Base-by-base conservation (phyloP, 2,888 invertebrate species). In the Hemistola chrysoprasaria region DNA sequence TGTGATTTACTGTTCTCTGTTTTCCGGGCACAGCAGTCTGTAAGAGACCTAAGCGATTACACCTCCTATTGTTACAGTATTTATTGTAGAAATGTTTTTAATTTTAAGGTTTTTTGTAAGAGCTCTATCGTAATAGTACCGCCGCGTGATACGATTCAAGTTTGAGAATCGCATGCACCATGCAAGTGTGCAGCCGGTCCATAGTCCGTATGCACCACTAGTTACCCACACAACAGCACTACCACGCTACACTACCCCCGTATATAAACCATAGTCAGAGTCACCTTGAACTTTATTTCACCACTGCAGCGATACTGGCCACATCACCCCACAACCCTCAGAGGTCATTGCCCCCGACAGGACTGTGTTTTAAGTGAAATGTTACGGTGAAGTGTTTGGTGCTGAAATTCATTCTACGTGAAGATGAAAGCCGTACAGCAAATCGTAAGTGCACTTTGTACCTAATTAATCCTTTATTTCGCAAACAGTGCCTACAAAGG, bases 231-330 rank as follows among this genome's bases (percentile, higher is more conserved):
- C 80, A 60, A 29, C 5, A 32, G 48, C 61, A 53, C 3, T 40
- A 45, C 63, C 70, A 80, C 87, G 86, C 68, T 82, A 71, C 78
- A 75, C 81, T 69, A 86, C 85, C 85, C 87, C 71, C 72, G 74
- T 87, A 88, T 88, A 88, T 87, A 88, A 85, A 64, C 74, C 62
- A 66, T 59, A 52, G 47, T 55, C 68, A 53, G 53, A 66, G 70
- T 80, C 81, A 79, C 89, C 89, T 89, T 88, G 89, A 89, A 89
- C 89, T 86, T 85, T 87, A 89, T 72, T 88, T 71, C 79, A 73
- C 67, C 74, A 71, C 74, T 53, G 68, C 65, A 51, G 44, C 65
- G 60, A 4, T 2, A 16, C 16, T 2, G 16, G 57, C 55, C 49
- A 33, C 43, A 30, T 41, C 45, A 46, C 50, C 45, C 40, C 29